These are phyloP conservation scores for Automeris io DNA, from an alignment of 2,888 invertebrate genomes.

Conservation along the genomic window DNA sequence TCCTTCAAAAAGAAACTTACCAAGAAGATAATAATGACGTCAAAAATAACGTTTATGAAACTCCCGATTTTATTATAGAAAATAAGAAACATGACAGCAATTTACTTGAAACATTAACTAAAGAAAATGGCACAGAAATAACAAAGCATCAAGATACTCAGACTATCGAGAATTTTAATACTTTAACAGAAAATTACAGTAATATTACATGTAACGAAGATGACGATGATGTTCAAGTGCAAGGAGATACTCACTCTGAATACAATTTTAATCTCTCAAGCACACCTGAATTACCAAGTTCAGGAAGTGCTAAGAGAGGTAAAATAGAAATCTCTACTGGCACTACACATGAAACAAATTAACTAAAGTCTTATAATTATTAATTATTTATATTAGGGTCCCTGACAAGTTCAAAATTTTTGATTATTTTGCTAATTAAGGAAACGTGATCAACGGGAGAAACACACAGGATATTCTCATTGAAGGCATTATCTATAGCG, in stretches of 20 bases:
- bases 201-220: slow-evolving; percentile 62
- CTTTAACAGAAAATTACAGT: slow-evolving; percentile 59
- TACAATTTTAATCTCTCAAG: slow-evolving; percentile 56
- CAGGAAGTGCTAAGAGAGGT: slow-evolving; percentile 64
- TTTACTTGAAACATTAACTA: not conserved
- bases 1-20: not conserved
- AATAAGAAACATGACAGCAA: not conserved
- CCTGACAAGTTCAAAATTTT: slow-evolving; percentile 72
- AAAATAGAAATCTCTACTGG: slow-evolving; percentile 63
- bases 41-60: slow-evolving; percentile 1
- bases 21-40: slow-evolving; percentile 22
- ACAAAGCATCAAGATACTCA: not conserved
- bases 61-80: not conserved
- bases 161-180: not conserved
- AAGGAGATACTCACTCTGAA: slow-evolving; percentile 62
- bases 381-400: slow-evolving; percentile 59
- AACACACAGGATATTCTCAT: slow-evolving; percentile 68
- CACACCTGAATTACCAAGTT: slow-evolving; percentile 52
- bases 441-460: slow-evolving; percentile 62
- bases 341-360: slow-evolving; percentile 59
- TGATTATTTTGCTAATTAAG: slow-evolving; percentile 75
- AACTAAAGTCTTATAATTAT: slow-evolving; percentile 47
- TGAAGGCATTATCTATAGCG: slow-evolving; percentile 67
- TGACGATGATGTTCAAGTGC: slow-evolving; percentile 74
- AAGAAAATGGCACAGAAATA: not conserved